phyloP scores from a whole-genome alignment of 2,113 vertebrate genomes.

The Callospermophilus lateralis region DNA sequence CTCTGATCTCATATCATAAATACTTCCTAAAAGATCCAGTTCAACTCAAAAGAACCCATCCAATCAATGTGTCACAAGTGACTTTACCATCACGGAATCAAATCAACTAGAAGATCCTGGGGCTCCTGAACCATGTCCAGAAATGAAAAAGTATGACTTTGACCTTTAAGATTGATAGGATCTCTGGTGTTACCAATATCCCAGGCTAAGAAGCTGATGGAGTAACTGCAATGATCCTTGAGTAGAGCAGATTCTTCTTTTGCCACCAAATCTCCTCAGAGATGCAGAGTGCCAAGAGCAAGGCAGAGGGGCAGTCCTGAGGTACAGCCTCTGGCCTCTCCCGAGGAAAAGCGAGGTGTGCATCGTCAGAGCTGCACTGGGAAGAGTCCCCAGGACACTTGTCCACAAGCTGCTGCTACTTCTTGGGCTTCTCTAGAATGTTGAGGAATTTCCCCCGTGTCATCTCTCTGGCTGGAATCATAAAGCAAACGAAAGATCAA shows the following conservation, averaged over 20 bases:
- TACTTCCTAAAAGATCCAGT: conserved; percentile 55
- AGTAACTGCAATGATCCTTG: conserved; percentile 53
- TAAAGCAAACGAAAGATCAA: conserved; percentile 70
- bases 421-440: conserved; percentile 98
- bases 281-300: conserved; percentile 65
- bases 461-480: conserved; percentile 98
- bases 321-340: conserved; percentile 59
- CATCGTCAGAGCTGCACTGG: conserved; percentile 60
- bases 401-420: conserved; percentile 86
- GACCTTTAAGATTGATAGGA: conserved; percentile 41
- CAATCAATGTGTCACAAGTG: conserved; percentile 9
- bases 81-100: conserved; percentile 54
- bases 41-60: conserved; percentile 61
- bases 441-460: conserved; percentile 99
- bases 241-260: conserved; percentile 37
- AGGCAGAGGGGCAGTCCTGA: conserved; percentile 68
- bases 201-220: conserved; percentile 4
- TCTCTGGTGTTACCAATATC: not conserved
- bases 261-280: conserved; percentile 2
- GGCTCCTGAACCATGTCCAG: conserved; percentile 6
- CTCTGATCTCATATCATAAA: conserved; percentile 38
- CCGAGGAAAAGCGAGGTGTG: conserved; percentile 66
- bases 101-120: conserved; percentile 11
- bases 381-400: not conserved
- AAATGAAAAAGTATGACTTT: conserved; percentile 45